Conservation (phyloP, 1,140 invertebrate species). For the Aphidius gifuensis region DNA sequence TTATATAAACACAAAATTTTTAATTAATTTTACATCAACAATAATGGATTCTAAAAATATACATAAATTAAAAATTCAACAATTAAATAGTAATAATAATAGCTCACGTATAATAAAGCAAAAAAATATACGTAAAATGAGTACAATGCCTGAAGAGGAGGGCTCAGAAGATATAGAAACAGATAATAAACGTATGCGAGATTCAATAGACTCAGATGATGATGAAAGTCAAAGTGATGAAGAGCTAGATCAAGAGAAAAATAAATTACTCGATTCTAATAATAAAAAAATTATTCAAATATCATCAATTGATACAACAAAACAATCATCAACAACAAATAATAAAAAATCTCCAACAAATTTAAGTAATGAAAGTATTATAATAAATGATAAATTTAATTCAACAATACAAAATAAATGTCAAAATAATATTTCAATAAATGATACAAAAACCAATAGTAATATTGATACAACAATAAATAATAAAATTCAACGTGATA, state of each 20-base stretch:
- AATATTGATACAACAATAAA: not conserved
- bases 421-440: not conserved
- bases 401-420: not conserved
- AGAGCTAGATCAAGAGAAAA: conserved; percentile 34
- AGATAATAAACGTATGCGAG: conserved; percentile 21
- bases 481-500: conserved; percentile 21
- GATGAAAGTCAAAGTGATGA: conserved; percentile 36
- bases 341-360: not conserved
- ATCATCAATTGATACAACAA: conserved; percentile 17
- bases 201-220: conserved; percentile 30
- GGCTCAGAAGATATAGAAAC: conserved; percentile 41
- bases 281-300: conserved; percentile 31
- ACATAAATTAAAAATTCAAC: no score
- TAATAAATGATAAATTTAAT: conserved; percentile 36
- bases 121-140: conserved; percentile 40
- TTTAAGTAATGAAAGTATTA: conserved; percentile 30
- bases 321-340: conserved; percentile 24
- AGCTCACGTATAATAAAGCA: conserved; percentile 25
- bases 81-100: not conserved
- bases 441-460: not conserved
- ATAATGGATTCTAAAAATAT: no score
- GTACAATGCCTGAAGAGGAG: conserved; percentile 45
- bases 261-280: conserved; percentile 33
- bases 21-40: no score
- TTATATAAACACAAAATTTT: no score